Evolutionary conservation across 2,888 invertebrate genomes (phyloP).

Genomic region (Agrotis clavis): DNA sequence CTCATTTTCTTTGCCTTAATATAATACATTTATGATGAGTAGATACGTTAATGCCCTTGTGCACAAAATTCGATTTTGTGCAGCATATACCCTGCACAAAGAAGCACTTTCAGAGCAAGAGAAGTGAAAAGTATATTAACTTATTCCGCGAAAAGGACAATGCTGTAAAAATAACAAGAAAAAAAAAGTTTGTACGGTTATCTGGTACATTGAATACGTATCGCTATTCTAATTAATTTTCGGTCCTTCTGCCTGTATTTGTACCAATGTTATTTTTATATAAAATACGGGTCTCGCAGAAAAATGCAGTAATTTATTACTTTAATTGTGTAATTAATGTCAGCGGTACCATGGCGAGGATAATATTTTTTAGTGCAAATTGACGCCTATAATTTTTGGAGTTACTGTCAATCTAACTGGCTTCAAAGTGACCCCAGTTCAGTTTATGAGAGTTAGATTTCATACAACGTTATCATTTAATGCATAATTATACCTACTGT

Average conservation of each 20-base stretch:
- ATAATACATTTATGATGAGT: too few relatives aligned
- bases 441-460: background rate
- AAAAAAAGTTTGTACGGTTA: slow-evolving; percentile 17
- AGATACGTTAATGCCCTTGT: too few relatives aligned
- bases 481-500: too few relatives aligned
- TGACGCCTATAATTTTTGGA: too few relatives aligned
- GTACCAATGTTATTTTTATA: slow-evolving; percentile 31
- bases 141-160: slow-evolving; percentile 19
- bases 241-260: slow-evolving; percentile 16
- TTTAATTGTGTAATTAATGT: too few relatives aligned
- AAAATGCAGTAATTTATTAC: too few relatives aligned
- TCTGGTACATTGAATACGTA: slow-evolving; percentile 27
- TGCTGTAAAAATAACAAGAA: slow-evolving; percentile 14
- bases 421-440: background rate
- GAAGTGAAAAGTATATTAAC: background rate
- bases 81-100: too few relatives aligned
- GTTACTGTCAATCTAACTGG: background rate
- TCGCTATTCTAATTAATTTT: slow-evolving; percentile 44
- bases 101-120: too few relatives aligned
- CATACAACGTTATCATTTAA: background rate
- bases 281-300: slow-evolving; percentile 27
- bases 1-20: too few relatives aligned
- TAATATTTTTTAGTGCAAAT: too few relatives aligned
- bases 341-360: too few relatives aligned
- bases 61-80: too few relatives aligned